Percentiles rank a stretch among this genome's conserved stretches.
phyloP scores from a whole-genome alignment of 2,888 invertebrate genomes.

The Cheilosia urbana region DNA sequence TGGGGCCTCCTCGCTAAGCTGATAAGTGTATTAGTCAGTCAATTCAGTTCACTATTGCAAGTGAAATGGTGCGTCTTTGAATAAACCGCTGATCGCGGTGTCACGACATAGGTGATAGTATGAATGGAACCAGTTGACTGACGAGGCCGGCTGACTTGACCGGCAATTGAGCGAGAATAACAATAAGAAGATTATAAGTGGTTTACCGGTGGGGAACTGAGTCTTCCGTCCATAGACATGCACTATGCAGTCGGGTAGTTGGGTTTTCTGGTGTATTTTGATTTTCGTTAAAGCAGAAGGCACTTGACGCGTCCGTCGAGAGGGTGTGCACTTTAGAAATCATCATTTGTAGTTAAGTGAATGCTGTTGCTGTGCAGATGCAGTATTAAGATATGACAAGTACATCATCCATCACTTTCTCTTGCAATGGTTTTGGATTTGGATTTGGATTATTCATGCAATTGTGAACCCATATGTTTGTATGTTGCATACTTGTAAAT shows the following conservation, averaged over 20 bases:
- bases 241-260: slow-evolving; percentile 11
- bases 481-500: too few species aligned
- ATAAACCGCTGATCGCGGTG: slow-evolving; percentile 13
- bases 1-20: slow-evolving; percentile 59
- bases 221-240: slow-evolving; percentile 14
- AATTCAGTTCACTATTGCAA: slow-evolving; percentile 60
- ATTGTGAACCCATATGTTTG: neutral
- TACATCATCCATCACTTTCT: slow-evolving; percentile 38
- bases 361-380: slow-evolving; percentile 37
- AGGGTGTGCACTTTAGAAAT: slow-evolving; percentile 64
- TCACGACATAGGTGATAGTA: slow-evolving; percentile 56
- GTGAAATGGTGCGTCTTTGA: slow-evolving; percentile 39
- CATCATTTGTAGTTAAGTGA: slow-evolving; percentile 55
- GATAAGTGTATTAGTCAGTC: slow-evolving; percentile 73
- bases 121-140: slow-evolving; percentile 65
- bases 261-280: slow-evolving; percentile 14
- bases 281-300: neutral
- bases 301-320: slow-evolving; percentile 64
- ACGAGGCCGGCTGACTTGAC: slow-evolving; percentile 51
- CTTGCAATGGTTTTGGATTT: slow-evolving; percentile 4
- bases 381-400: slow-evolving; percentile 6
- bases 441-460: neutral
- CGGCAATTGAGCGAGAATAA: slow-evolving; percentile 70
- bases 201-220: slow-evolving; percentile 17
- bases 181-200: slow-evolving; percentile 68